A percentile compares a stretch with the other conserved stretches of the same genome.
Conservation (phyloP, 2,888 invertebrate genomes). For the Deroplatys truncata region DNA sequence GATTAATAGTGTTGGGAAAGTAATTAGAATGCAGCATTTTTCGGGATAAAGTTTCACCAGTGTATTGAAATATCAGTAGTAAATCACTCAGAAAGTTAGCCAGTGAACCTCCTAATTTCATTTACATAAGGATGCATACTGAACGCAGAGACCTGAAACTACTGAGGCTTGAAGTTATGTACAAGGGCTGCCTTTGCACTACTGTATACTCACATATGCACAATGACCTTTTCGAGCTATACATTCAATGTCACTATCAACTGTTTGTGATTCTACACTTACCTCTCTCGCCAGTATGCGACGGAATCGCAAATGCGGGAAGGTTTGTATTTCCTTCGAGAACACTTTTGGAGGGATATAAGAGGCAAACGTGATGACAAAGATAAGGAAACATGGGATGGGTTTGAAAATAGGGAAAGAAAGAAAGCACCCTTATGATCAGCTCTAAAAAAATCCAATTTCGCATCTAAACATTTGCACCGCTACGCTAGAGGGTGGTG, state of each 20-base stretch:
- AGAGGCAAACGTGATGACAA: background rate
- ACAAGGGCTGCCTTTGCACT: no score
- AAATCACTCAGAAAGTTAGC: no score
- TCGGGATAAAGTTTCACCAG: no score
- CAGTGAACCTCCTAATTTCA: no score
- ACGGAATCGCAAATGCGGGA: background rate
- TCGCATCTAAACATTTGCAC: constrained; percentile 19
- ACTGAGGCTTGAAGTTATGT: no score
- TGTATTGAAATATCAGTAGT: no score
- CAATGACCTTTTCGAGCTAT: background rate
- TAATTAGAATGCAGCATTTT: no score
- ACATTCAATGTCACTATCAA: background rate
- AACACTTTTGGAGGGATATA: background rate
- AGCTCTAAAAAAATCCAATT: constrained; percentile 7
- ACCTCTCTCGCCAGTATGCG: background rate
- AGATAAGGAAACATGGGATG: background rate
- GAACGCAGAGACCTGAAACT: no score
- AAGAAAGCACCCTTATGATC: background rate
- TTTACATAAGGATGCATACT: no score
- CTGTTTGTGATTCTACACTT: background rate
- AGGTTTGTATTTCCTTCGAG: background rate
- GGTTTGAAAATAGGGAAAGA: background rate
- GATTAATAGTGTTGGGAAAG: no score
- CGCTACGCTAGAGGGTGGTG: background rate
- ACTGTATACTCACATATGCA: background rate